These are phyloP conservation scores for Buathra laborator DNA, from an alignment of 2,888 invertebrate species.

Conservation along the genomic window DNA sequence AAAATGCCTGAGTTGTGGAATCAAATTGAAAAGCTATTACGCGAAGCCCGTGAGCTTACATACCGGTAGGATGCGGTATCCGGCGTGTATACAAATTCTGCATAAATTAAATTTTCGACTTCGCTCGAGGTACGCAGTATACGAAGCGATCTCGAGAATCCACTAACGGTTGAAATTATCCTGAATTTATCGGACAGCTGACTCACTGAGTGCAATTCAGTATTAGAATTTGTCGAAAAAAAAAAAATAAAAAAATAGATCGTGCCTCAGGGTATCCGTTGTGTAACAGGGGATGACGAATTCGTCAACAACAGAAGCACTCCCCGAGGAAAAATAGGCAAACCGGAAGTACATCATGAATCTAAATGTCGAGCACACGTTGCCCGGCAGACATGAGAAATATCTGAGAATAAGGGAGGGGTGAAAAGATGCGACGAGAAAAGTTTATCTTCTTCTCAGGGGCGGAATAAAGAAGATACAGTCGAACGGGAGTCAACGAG, in stretches of 20 bases:
- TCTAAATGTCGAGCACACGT: conserved; percentile 22
- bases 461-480: neutral
- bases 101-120: neutral
- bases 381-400: neutral
- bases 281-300: conserved; percentile 5
- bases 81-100: neutral
- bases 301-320: conserved; percentile 1
- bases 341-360: conserved; percentile 52
- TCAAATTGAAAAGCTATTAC: conserved; percentile 34
- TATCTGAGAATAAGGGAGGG: neutral
- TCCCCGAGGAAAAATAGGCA: neutral
- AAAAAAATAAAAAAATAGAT: conserved; percentile 18
- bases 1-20: neutral
- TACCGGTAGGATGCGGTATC: neutral
- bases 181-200: conserved; percentile 34
- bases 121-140: neutral
- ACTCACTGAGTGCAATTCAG: conserved; percentile 31
- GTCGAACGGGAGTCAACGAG: conserved; percentile 5
- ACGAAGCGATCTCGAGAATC: too few relatives aligned
- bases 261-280: conserved; percentile 14
- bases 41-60: neutral
- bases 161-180: neutral
- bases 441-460: conserved; percentile 6
- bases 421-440: neutral
- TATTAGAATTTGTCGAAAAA: conserved; percentile 1